Percentiles rank a stretch among this genome's conserved stretches.
phyloP scores from a whole-genome alignment of 1,140 invertebrate species.

The Bombus superbus region DNA sequence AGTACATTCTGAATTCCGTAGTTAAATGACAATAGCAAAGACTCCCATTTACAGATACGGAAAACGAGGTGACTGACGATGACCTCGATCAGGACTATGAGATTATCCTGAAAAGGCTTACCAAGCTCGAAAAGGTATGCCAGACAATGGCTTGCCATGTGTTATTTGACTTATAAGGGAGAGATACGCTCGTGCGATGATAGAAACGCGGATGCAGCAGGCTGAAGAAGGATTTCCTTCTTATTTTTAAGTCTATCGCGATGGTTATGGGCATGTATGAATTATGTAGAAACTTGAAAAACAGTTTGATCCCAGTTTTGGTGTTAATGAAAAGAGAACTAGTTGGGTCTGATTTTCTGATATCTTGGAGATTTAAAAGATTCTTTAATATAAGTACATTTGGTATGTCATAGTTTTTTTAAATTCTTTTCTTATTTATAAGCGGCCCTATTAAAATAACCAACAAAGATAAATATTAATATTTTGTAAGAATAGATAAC shows the following conservation, averaged over 20 bases:
- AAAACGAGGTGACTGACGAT: slow-evolving; percentile 77
- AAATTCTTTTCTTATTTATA: background rate
- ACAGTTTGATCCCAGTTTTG: background rate
- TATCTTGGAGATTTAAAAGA: background rate
- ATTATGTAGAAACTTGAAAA: background rate
- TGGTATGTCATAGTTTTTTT: background rate
- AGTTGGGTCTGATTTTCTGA: background rate
- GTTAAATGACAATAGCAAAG: background rate
- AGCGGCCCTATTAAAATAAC: background rate
- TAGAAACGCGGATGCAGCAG: background rate
- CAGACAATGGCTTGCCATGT: background rate
- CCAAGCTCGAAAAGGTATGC: slow-evolving; percentile 79
- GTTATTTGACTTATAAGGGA: slow-evolving; percentile 36
- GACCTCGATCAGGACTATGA: slow-evolving; percentile 75
- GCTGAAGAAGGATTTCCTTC: background rate
- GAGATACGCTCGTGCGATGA: background rate
- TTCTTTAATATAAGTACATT: background rate
- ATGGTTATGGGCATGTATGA: background rate
- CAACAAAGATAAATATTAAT: background rate
- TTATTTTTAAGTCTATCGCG: background rate
- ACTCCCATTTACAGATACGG: slow-evolving; percentile 71
- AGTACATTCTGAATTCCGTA: background rate
- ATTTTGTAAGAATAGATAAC: no score
- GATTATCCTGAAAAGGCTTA: slow-evolving; percentile 77
- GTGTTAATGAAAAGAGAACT: background rate